Percentiles rank a stretch among this genome's conserved stretches.
Evolutionary conservation across 2,888 invertebrate species (phyloP).

Genomic region (Apodemia hepburni): DNA sequence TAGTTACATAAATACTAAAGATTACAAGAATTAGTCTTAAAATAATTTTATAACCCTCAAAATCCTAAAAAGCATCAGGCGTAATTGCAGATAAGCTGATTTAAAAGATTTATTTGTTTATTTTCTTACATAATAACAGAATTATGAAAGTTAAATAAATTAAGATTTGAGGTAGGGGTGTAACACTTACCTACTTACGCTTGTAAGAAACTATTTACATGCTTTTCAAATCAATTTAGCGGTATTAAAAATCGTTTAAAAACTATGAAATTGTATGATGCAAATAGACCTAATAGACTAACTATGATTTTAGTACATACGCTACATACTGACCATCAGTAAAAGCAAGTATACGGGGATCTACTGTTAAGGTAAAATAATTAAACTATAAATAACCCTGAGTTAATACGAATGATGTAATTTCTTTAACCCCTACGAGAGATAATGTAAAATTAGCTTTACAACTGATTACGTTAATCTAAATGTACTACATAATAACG

Average conservation of each 20-base stretch:
- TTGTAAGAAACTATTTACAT: no score
- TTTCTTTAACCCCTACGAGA: not conserved
- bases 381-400: not conserved
- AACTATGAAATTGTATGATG: no score
- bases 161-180: no score
- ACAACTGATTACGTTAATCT: constrained; percentile 15
- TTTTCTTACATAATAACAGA: not conserved
- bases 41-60: not conserved
- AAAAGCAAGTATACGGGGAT: no score
- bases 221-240: no score
- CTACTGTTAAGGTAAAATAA: no score
- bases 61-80: not conserved
- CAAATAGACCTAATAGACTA: no score
- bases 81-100: not conserved
- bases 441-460: not conserved
- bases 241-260: no score
- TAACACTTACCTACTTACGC: no score
- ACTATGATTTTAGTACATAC: no score
- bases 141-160: no score
- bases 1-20: not conserved
- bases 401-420: not conserved
- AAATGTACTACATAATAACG: not conserved
- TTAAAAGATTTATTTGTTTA: constrained; percentile 4
- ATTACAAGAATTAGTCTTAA: not conserved
- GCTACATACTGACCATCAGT: no score